Evolutionary conservation across 2,888 invertebrate species (phyloP), one percentile per base, ranked within the genome.

Genomic region (Subacronicta megacephala): DNA sequence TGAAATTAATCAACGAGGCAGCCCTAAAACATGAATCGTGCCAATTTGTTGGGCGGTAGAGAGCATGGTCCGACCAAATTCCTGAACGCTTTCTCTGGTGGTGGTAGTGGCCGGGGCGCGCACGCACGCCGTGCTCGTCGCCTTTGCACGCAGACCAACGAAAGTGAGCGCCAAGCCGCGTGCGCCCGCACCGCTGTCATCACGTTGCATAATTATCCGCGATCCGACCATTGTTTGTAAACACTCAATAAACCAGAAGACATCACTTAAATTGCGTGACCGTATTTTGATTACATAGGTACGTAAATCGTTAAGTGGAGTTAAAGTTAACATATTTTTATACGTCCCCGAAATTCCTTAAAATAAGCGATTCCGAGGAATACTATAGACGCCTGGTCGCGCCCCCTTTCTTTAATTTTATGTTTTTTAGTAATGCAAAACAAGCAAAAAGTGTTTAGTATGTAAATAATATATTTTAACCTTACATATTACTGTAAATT

Each of bases 41-140:
- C 73, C 70, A 72, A 76, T 78, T 78, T 68, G 75, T 72, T 75
- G 73, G 70, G 72, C 69, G 71, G 79, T 78, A 80, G 77, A 75
- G 83, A 78, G 77, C 80, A 81, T 82, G 84, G 82, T 82, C 77
- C 82, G 89, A 83, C 88, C 90, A 88, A 93, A 93, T 93, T 93
- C 93, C 92, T 92, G 82, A 88, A 83, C 92, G 92, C 93, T 93
- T 93, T 94, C 93, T 92, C 93, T 88, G 85, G 80, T 79, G 68
- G 80, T 79, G 80, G 78, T 68, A 76, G 74, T 78, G 68, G 67
- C 47, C 49, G 70, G 58, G 66, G 64, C 70, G 71, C 78, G 77
- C 78, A 77, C 61, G 68, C 69, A 56, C 62, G 58, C 53, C 51
- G 60, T 53, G 43, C 64, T 62, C 49, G 57, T 23, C 52, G 52